Evolutionary conservation across 1,140 invertebrate species (phyloP), one percentile per base, ranked within the genome.

Genomic region (Bombus turneri): DNA sequence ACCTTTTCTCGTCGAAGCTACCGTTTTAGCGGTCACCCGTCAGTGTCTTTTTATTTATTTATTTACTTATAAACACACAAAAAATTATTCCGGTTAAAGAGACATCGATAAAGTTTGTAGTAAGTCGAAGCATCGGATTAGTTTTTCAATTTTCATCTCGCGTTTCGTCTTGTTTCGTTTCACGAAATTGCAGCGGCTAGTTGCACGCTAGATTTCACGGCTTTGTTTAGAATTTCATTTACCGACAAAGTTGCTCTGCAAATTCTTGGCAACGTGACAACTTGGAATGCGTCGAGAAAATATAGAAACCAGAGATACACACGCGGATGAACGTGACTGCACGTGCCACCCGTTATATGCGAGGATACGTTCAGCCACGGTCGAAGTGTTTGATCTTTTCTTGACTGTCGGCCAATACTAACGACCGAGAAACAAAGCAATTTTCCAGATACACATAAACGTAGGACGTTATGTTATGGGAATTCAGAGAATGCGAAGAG

Each of bases 241-340:
- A 75, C 59, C 81, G 39, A 39, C 59, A n/a, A 83, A 83, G 82
- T 78, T 69, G 82, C 64, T 53, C 47, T 34, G 64, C 12, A 59
- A 83, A 83, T 78, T 83, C 82, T 69, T 83, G 82, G 82, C 82
- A 83, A 41, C 74, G 64, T 69, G 74, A 69, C 82, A 83, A n/a
- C 34, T 47, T 57, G 28, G 18, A 28, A 39, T 68, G 73, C 59
- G 81, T 76, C 34, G 22, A 31, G 25, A 34, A 75, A 77, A 78
- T 59, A 37, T 37, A 59, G 28, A 28, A 15, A 47, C 39, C 18
- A 59, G 69, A 57, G 43, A 78, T 15, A 57, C 34, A 41, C 53
- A 78, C 37, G 43, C 47, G 64, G 39, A 3, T 2, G 3, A 12
- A 78, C 74, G 82, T 57, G 82, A 43, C 47, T 43, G 57, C 57